phyloP scores from a whole-genome alignment of 2,113 vertebrate genomes.

The Spea multiplicata region DNA sequence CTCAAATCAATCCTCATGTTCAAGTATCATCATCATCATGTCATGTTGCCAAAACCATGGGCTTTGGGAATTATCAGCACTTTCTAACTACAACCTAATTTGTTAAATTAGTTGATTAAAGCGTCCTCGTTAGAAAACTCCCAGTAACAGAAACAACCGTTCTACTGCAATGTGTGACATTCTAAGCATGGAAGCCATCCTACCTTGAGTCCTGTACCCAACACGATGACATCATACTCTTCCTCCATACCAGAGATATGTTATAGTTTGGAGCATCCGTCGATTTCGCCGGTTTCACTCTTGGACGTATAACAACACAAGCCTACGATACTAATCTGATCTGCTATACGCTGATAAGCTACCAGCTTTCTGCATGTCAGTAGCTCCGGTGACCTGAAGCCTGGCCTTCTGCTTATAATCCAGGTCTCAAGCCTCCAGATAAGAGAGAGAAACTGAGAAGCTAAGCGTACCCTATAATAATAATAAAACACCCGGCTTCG shows the following conservation, averaged over 20 bases:
- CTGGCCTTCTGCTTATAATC: slow-evolving; percentile 11
- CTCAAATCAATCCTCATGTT: too few relatives aligned
- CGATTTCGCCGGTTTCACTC: not conserved
- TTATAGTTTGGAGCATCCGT: not conserved
- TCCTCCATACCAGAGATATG: slow-evolving; percentile 74
- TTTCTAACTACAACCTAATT: too few relatives aligned
- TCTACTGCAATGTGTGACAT: not conserved
- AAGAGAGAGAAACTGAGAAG: too few relatives aligned
- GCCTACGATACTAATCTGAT: slow-evolving; percentile 33
- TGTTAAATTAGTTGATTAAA: too few relatives aligned
- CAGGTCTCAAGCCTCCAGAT: not conserved
- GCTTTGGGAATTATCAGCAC: too few relatives aligned
- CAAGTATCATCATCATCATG: too few relatives aligned
- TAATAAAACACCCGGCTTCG: too few relatives aligned
- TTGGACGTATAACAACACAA: not conserved
- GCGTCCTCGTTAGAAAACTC: too few relatives aligned
- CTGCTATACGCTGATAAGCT: slow-evolving; percentile 24
- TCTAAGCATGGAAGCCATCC: slow-evolving; percentile 53
- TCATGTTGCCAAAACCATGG: too few relatives aligned
- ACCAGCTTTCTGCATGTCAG: slow-evolving; percentile 26
- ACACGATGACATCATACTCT: slow-evolving; percentile 91
- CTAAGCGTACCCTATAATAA: too few relatives aligned
- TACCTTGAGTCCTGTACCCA: slow-evolving; percentile 89
- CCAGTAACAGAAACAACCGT: too few relatives aligned
- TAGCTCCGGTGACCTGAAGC: slow-evolving; percentile 33